Evolutionary conservation across 1,140 invertebrate genomes (phyloP).

Genomic region (Cecropterus lyciades): DNA sequence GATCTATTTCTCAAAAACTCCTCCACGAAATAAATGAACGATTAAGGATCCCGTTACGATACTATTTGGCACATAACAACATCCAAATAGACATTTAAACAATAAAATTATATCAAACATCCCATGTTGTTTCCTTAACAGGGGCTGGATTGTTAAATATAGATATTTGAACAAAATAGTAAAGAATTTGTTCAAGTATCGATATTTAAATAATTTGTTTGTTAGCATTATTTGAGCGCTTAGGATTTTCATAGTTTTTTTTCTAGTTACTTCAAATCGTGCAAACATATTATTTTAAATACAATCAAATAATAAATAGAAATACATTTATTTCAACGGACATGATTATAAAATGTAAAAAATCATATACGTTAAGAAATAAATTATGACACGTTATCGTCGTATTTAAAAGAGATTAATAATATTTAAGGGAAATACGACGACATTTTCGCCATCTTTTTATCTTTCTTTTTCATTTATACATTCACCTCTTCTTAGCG

Average conservation of each 20-base stretch:
- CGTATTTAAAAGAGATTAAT: too few relatives aligned
- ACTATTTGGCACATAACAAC: constrained; percentile 45
- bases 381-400: too few relatives aligned
- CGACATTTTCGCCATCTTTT: too few relatives aligned
- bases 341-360: too few relatives aligned
- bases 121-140: constrained; percentile 49
- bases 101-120: constrained; percentile 57
- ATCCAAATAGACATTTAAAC: constrained; percentile 51
- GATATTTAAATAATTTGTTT: background rate
- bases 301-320: too few relatives aligned
- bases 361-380: too few relatives aligned
- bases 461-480: too few relatives aligned
- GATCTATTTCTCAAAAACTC: constrained; percentile 28
- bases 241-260: background rate
- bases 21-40: constrained; percentile 26
- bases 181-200: constrained; percentile 38
- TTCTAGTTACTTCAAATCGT: too few relatives aligned
- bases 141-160: constrained; percentile 4
- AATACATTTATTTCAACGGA: too few relatives aligned
- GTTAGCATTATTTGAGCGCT: background rate
- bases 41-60: constrained; percentile 29
- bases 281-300: too few relatives aligned
- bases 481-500: too few relatives aligned
- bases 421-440: too few relatives aligned
- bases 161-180: constrained; percentile 43